Evolutionary conservation across 2,113 vertebrate genomes (phyloP), one percentile per base, ranked within the genome.

Genomic region (Corvus moneduloides): DNA sequence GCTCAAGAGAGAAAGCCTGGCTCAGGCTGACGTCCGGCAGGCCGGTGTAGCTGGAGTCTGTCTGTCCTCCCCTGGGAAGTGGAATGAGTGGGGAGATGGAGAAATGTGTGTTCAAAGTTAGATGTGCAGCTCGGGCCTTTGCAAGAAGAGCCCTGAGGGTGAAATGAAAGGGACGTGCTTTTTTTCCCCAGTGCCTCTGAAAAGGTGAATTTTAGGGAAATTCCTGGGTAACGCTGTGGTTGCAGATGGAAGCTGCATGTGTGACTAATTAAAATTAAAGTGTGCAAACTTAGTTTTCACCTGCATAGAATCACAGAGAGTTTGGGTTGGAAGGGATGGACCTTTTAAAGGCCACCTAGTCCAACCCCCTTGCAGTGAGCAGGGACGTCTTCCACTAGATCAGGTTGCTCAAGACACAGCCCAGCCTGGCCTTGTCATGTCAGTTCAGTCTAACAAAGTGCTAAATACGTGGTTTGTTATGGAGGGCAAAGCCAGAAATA

Each of bases 281-380:
- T 1, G 1, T 3, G 2, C 20, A 52, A 48, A 10, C 6, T 6
- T 24, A 0, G 0, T 79, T 91, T 63, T 82, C 37, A 16, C 39
- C 44, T 59, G 27, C 5, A 49, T 4, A 63, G 55, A 37, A 33
- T 43, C 35, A 63, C 56, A 37, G 41, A 23, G 35, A 20, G 26
- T 84, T 49, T 63, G 64, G 72, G 9, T 33, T 51, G 72, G 43
- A 44, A 28, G 56, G 49, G 43, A 13, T 41, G 32, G 35, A 13
- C 43, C 56, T 71, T 37, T 37, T 11, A n/a, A 46, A 75, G 54
- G 20, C 22, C 46, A 52, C n/a, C 24, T 61, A 3, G 54, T 67
- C 20, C 27, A 32, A 3, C 17, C 22, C 24, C 63, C 32, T 43
- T 37, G 49, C 26, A 19, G 5, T 28, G 48, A 49, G 48, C 56